phyloP scores from a whole-genome alignment of 2,113 vertebrate species.

The Ctenodactylus gundi region DNA sequence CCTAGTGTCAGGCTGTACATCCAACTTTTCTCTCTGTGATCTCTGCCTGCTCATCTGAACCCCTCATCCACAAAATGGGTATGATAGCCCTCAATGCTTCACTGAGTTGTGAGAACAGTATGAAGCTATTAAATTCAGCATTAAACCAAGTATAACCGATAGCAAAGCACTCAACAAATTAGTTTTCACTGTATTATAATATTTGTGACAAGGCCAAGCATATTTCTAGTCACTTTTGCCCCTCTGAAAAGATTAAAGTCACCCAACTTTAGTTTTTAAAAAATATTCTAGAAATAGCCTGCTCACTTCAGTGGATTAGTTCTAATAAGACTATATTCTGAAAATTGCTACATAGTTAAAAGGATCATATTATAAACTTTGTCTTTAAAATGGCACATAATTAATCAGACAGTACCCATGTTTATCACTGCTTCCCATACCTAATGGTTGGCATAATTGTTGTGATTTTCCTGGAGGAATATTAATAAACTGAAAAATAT shows the following conservation, averaged over 20 bases:
- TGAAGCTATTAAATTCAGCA: not conserved
- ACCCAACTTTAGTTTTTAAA: not conserved
- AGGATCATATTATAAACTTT: not conserved
- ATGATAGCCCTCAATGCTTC: not conserved
- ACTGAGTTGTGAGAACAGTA: not conserved
- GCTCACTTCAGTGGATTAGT: not conserved
- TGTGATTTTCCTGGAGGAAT: not conserved
- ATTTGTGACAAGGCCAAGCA: constrained; percentile 11
- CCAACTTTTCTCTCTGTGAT: not conserved
- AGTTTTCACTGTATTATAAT: constrained; percentile 19
- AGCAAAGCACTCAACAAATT: not conserved
- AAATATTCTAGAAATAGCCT: constrained; percentile 38
- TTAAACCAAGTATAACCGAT: not conserved
- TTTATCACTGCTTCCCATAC: not conserved
- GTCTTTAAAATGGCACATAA: not conserved
- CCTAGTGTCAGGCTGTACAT: not conserved
- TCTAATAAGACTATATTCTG: not conserved
- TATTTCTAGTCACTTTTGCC: not conserved
- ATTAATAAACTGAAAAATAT: constrained; percentile 37
- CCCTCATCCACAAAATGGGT: not conserved
- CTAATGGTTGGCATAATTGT: not conserved
- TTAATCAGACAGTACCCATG: not conserved
- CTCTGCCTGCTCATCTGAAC: not conserved
- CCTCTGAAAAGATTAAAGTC: not conserved
- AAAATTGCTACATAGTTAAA: constrained; percentile 31